Evolutionary conservation across 1,140 invertebrate genomes (phyloP).

Genomic region (Goniozus legneri): DNA sequence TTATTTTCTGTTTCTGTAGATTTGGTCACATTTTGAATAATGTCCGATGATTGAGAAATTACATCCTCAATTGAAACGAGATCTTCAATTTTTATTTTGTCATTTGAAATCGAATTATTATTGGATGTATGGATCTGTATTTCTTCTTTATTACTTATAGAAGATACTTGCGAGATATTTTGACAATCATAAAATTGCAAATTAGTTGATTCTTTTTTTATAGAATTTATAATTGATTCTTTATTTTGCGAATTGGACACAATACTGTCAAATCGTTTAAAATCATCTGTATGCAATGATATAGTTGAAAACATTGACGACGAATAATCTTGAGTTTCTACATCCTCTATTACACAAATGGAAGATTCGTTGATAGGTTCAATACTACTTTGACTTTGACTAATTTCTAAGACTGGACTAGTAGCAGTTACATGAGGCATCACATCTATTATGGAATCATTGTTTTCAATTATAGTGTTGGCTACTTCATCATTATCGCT

Average conservation of each 20-base stretch:
- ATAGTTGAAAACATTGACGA: no score
- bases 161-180: conserved; percentile 30
- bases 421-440: no score
- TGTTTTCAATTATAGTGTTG: background rate
- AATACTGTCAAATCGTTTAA: no score
- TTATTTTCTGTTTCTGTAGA: conserved; percentile 2
- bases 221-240: background rate
- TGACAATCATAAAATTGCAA: conserved; percentile 1
- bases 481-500: background rate
- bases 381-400: background rate
- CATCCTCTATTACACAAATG: conserved; percentile 25
- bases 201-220: background rate
- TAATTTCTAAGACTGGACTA: background rate
- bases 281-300: no score
- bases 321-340: conserved; percentile 18
- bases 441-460: no score
- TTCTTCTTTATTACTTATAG: no score
- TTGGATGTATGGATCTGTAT: no score
- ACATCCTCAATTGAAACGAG: no score
- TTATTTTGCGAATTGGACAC: no score
- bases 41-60: no score
- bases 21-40: background rate
- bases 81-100: no score
- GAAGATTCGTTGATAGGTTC: background rate
- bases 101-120: no score